Percentiles rank a stretch among this genome's conserved stretches.
These are phyloP conservation scores for Sebastes vulpes DNA, from an alignment of 2,797 vertebrate species.

Conservation along the genomic window DNA sequence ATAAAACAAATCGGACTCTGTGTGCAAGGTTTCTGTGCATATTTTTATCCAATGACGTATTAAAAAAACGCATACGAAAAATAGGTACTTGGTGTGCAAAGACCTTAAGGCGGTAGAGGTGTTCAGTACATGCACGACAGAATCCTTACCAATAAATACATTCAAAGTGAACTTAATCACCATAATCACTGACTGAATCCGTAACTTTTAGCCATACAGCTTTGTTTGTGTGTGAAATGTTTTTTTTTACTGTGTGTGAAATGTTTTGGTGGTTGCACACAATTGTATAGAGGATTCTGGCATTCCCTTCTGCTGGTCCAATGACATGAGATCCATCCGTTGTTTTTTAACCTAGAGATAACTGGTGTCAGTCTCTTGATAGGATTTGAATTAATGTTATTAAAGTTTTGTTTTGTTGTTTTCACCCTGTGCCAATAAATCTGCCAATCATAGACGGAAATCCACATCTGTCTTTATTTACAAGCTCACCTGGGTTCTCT, in stretches of 20 bases:
- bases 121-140: too few relatives aligned
- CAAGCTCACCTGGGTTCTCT: neutral
- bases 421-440: neutral
- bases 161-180: too few relatives aligned
- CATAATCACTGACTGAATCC: neutral
- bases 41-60: rapidly evolving
- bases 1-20: too few relatives aligned
- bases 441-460: neutral
- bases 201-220: neutral
- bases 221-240: neutral
- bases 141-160: too few relatives aligned
- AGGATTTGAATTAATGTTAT: neutral
- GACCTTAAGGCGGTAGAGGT: too few relatives aligned
- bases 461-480: neutral
- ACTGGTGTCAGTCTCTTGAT: neutral
- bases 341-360: neutral
- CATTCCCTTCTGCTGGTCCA: neutral
- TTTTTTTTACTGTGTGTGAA: neutral
- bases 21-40: too few relatives aligned
- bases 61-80: too few relatives aligned
- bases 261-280: neutral
- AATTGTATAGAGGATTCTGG: neutral
- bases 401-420: neutral
- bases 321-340: neutral
- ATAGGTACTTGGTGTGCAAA: too few relatives aligned